These are phyloP conservation scores for Lacanobia wlatinum DNA, from an alignment of 2,888 invertebrate species.

Conservation along the genomic window DNA sequence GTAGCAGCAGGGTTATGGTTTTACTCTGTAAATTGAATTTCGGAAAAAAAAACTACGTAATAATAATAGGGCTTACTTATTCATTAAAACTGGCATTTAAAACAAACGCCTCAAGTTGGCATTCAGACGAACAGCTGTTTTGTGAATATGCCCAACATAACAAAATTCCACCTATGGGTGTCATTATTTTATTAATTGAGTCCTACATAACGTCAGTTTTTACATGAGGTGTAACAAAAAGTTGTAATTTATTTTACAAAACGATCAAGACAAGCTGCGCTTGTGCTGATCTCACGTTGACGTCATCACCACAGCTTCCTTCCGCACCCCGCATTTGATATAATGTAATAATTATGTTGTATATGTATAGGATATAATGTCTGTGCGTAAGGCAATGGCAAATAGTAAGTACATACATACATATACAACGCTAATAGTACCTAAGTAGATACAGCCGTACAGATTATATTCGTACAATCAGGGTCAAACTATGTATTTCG, in stretches of 20 bases:
- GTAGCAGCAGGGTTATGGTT: not conserved
- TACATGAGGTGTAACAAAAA: slow-evolving; percentile 48
- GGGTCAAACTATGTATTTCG: slow-evolving; percentile 9
- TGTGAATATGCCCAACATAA: slow-evolving; percentile 9
- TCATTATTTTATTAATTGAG: slow-evolving; percentile 1
- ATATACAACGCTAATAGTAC: not conserved
- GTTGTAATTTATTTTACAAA: slow-evolving; percentile 47
- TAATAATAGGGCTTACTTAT: not conserved
- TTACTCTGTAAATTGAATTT: not conserved
- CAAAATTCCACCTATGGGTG: slow-evolving; percentile 25
- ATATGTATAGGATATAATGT: not conserved
- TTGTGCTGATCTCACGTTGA: slow-evolving; percentile 79
- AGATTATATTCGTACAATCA: slow-evolving; percentile 3
- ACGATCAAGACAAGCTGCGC: slow-evolving; percentile 68
- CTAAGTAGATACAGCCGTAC: not conserved
- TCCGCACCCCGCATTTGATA: slow-evolving; percentile 68
- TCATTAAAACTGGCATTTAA: slow-evolving; percentile 6
- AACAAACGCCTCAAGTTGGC: slow-evolving; percentile 22
- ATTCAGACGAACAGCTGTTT: slow-evolving; percentile 44
- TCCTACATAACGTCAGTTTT: slow-evolving; percentile 4
- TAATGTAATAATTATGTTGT: not conserved
- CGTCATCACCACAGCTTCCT: slow-evolving; percentile 81
- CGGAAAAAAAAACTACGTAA: not conserved
- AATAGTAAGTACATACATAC: not conserved
- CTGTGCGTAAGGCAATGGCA: too few species aligned